These are phyloP conservation scores for Scaptomyza montana DNA, from an alignment of 1,140 invertebrate species.

Conservation along the genomic window DNA sequence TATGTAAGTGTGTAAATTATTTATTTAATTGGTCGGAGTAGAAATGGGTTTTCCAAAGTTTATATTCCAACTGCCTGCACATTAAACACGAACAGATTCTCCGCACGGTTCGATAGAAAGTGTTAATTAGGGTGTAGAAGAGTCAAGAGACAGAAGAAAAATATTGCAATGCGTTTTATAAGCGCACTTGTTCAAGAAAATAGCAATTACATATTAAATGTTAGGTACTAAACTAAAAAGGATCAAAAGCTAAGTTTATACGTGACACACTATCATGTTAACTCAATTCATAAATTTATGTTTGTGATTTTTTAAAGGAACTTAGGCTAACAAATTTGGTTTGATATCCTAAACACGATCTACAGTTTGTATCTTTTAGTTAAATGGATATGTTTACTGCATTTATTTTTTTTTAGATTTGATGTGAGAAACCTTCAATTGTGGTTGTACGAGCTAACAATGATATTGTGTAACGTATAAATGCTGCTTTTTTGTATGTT, in stretches of 20 bases:
- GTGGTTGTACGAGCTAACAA: conserved; percentile 6
- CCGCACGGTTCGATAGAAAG: conserved; percentile 36
- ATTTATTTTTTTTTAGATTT: conserved; percentile 12
- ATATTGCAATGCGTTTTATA: conserved; percentile 79
- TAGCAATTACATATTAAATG: conserved; percentile 42
- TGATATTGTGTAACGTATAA: conserved; percentile 38
- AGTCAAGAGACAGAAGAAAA: conserved; percentile 23
- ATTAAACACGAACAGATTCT: conserved; percentile 54
- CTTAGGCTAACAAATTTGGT: conserved; percentile 6
- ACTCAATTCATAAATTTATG: conserved; percentile 1
- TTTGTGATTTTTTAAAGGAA: conserved; percentile 12
- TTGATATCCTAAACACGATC: conserved; percentile 5
- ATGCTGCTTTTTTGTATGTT: conserved; percentile 9
- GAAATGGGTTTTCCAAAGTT: conserved; percentile 10
- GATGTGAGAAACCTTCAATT: conserved; percentile 41
- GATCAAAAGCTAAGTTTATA: conserved; percentile 17
- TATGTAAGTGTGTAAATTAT: conserved; percentile 51
- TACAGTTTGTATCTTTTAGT: conserved; percentile 13
- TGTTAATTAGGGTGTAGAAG: conserved; percentile 8
- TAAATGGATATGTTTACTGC: conserved; percentile 41
- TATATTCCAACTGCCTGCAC: conserved; percentile 22
- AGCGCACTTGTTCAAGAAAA: conserved; percentile 64
- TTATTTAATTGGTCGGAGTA: conserved; percentile 68
- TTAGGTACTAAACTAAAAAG: conserved; percentile 16
- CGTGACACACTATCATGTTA: conserved; percentile 15